Percentiles rank a stretch among this genome's conserved stretches.
These are phyloP conservation scores for Podarcis muralis DNA, from an alignment of 2,113 vertebrate genomes.

Conservation along the genomic window DNA sequence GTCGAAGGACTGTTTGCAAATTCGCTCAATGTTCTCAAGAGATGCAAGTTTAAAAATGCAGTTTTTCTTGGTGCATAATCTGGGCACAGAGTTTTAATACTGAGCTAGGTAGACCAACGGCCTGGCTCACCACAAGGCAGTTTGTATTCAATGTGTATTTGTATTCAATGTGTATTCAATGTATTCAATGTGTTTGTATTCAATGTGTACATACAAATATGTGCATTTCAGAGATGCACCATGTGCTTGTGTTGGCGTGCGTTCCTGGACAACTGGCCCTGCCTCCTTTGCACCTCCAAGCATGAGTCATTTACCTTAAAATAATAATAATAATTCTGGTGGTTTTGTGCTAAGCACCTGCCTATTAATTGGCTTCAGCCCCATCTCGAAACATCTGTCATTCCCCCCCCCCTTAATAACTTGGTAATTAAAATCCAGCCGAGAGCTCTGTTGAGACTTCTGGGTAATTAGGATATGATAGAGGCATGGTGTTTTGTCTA, in stretches of 20 bases:
- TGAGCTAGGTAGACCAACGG: neutral
- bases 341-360: constrained; percentile 57
- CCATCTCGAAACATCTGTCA: constrained; percentile 73
- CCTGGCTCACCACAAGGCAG: neutral
- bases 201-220: neutral
- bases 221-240: neutral
- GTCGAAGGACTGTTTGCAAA: neutral
- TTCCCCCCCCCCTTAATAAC: constrained; percentile 62
- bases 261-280: neutral
- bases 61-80: neutral
- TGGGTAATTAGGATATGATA: constrained; percentile 70
- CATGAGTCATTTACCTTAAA: constrained; percentile 21
- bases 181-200: too few relatives aligned
- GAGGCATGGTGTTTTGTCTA: constrained; percentile 6
- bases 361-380: constrained; percentile 70
- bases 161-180: too few relatives aligned
- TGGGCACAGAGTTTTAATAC: neutral
- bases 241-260: neutral
- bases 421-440: constrained; percentile 76
- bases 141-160: too few relatives aligned
- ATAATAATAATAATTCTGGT: constrained; percentile 41
- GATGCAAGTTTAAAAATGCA: neutral
- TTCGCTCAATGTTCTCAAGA: too few relatives aligned
- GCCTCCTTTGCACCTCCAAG: constrained; percentile 3
- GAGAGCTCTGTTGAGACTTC: constrained; percentile 63